Percentiles rank a stretch among this genome's conserved stretches.
Evolutionary conservation across 2,797 vertebrate species (phyloP).

Genomic region (Cuculus canorus): DNA sequence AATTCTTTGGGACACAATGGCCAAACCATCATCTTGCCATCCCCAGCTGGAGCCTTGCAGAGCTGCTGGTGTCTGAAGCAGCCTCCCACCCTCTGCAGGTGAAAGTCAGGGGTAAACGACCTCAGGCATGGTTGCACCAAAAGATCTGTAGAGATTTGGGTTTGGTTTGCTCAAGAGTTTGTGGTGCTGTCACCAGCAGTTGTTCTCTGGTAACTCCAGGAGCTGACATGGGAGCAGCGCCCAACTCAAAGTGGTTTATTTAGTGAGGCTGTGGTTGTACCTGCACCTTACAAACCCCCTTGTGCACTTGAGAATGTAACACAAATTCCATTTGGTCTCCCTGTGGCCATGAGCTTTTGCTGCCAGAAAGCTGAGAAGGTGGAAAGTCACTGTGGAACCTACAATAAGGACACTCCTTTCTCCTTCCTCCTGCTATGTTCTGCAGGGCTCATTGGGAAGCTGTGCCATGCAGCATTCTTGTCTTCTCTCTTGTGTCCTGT

Average conservation of each 20-base stretch:
- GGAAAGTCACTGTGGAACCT: background rate
- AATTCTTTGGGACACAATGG: background rate
- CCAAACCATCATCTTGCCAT: rapidly evolving
- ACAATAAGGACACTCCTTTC: background rate
- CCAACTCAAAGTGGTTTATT: rapidly evolving
- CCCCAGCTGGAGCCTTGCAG: background rate
- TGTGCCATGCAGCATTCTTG: background rate
- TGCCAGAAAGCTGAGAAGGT: background rate
- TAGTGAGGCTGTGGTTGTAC: background rate
- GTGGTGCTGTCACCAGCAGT: rapidly evolving
- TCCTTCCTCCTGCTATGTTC: background rate
- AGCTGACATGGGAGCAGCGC: background rate
- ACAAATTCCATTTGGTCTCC: background rate
- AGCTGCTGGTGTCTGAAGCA: background rate
- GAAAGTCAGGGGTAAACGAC: background rate
- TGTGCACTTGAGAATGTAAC: rapidly evolving
- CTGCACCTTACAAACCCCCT: background rate
- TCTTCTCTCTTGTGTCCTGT: rapidly evolving
- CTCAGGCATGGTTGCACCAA: background rate
- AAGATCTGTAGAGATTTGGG: background rate
- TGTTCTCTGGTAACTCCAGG: background rate
- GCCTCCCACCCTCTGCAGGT: background rate
- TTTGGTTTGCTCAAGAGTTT: background rate
- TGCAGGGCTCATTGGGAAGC: background rate
- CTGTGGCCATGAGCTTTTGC: background rate